Base-by-base conservation (phyloP, 2,888 invertebrate genomes). In the Mystacides longicornis region DNA sequence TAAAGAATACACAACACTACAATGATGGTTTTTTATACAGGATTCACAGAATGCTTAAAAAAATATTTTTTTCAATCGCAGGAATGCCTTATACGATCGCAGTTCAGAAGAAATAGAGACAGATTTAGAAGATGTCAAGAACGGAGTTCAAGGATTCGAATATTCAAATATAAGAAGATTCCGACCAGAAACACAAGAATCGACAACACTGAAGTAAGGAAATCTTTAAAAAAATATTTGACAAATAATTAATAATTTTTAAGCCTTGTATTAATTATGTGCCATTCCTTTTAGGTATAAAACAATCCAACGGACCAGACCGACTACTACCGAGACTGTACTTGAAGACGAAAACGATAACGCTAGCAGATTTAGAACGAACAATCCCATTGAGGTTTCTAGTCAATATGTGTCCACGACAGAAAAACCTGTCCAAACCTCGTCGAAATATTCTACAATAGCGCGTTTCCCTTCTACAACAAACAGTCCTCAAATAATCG, bases 131-230 rank as follows among this genome's bases (percentile, higher is more conserved):
- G 58, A 58, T 19, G 60, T 56, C 11, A 57, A 55, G 23, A 61
- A 61, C 43, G 54, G 46, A 52, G 57, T 61, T 1, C 62, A 63
- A 52, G 60, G 68, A 33, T 83, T 83, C 1, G 81, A 84, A 65
- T 87, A 87, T 64, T 82, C 84, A 2, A 85, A 85, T 2, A 84
- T 87, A 42, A 76, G 80, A 64, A 73, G 86, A 63, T 79, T 76
- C 56, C 73, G 81, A 61, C 79, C 79, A 1, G 73, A 75, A 3
- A 72, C 76, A 4, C 72, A 73, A 61, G 76, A 75, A 63, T 65
- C 73, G 11, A 74, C 78, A 9, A 78, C 80, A 52, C 66, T 68
- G 20, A 75, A 72, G 80, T 80, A 43, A n/a, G 23, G 11, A 27
- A 27, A 27, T 27, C 5, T 7, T 27, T 7, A 27, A 27, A 7